Base-by-base conservation (phyloP, 2,113 vertebrate genomes). In the Strigops habroptila region DNA sequence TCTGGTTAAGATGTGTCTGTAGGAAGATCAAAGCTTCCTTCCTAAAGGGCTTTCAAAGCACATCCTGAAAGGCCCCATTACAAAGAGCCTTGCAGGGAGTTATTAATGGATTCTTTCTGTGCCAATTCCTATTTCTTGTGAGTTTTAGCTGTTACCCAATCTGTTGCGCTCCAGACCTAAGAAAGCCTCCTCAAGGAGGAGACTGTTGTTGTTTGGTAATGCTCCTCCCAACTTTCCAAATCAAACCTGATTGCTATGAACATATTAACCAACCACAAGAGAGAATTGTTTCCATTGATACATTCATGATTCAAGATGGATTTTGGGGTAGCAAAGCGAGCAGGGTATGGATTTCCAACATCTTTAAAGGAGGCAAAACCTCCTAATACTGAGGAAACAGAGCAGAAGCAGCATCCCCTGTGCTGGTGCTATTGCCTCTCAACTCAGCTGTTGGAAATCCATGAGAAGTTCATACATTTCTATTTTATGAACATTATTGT, bases 1-100 rank as follows among this genome's bases (percentile, higher is more conserved):
- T 83, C 91, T 84, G 92, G 88, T 88, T 96, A 95, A 85, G 68
- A 62, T 52, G 62, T 0, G 4, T 23, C 49, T n/a, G 48, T 16
- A 19, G 2, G 8, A 35, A 67, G 60, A n/a, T 19, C 57, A 90
- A 52, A 71, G 43, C n/a, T 49, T 35, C 1, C 1, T 2, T 22
- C 33, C 12, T 12, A 2, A 30, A 55, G 44, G 7, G 25, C 55
- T 77, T 57, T 65, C 43, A 28, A 11, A 46, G 49, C 2, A 6
- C 5, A 24, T 18, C 30, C 62, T 18, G 68, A 46, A 79, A 87
- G 46, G 60, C 24, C 55, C 28, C 46, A 1, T 5, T 30, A 49
- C 37, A 23, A 13, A 28, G 13, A 59, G 41, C 41, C 31, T 53
- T 8, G 6, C 7, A 6, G 24, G 10, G 31, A n/a, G n/a, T 37